Evolutionary conservation across 2,888 invertebrate species (phyloP).

Genomic region (Lacanobia oleracea): DNA sequence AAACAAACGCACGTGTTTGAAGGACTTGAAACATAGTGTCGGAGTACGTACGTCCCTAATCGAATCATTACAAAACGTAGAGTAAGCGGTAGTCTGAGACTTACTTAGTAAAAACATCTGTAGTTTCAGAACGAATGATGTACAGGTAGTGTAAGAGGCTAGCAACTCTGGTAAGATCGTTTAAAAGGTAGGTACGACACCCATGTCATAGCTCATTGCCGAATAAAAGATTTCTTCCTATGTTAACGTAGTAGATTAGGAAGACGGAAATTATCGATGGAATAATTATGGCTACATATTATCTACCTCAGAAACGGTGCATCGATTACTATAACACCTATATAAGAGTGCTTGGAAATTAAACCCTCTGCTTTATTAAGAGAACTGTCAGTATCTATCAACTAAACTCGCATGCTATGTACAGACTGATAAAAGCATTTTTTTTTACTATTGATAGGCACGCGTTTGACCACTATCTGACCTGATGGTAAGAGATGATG

Average conservation of each 20-base stretch:
- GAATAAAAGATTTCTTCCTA: neutral
- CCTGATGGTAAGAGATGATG: too few species aligned
- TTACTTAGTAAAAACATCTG: neutral
- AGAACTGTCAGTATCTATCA: neutral
- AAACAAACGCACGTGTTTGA: constrained; percentile 43
- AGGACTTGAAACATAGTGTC: neutral
- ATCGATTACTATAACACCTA: too few species aligned
- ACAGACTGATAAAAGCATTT: too few species aligned
- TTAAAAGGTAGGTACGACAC: too few species aligned
- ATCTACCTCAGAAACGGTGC: too few species aligned
- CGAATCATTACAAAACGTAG: neutral
- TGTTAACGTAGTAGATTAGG: neutral
- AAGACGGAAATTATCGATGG: neutral
- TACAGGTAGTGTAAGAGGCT: neutral
- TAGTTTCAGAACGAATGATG: neutral
- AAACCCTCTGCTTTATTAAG: neutral
- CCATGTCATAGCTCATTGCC: too few species aligned
- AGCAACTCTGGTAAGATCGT: neutral
- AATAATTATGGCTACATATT: too few species aligned
- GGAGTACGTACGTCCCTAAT: neutral
- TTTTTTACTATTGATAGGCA: too few species aligned
- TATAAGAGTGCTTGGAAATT: too few species aligned
- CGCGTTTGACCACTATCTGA: too few species aligned
- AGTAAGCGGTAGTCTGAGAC: neutral
- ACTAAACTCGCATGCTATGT: too few species aligned